Evolutionary conservation across 2,113 vertebrate genomes (phyloP).

Genomic region (Laterallus jamaicensis): DNA sequence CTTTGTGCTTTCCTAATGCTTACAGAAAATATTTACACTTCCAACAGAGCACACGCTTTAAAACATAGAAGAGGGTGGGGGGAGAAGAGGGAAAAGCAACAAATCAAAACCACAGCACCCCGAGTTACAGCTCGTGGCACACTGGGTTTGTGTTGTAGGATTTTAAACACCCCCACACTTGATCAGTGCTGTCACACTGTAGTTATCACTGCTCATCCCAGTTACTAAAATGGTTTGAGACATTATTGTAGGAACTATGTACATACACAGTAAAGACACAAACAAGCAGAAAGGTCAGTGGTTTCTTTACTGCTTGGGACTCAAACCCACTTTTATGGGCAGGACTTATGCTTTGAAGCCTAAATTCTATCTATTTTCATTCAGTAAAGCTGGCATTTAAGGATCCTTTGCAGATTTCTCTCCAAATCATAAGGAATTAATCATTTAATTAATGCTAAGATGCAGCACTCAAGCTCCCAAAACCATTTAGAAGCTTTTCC

Average conservation of each 20-base stretch:
- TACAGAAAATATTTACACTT: background rate
- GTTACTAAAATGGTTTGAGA: background rate
- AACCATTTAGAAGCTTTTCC: background rate
- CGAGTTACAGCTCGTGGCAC: background rate
- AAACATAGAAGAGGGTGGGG: accelerated
- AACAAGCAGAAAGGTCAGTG: background rate
- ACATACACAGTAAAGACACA: background rate
- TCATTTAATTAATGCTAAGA: background rate
- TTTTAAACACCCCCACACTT: background rate
- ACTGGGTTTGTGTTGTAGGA: background rate
- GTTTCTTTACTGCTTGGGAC: background rate
- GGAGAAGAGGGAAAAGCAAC: background rate
- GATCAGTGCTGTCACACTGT: background rate
- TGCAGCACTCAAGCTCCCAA: background rate
- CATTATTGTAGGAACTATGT: background rate
- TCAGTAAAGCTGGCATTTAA: background rate
- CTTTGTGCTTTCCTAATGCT: background rate
- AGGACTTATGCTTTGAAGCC: background rate
- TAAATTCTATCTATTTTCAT: background rate
- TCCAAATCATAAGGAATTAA: background rate
- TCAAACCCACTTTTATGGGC: background rate
- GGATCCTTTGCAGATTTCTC: background rate
- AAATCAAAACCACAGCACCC: background rate
- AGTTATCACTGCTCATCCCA: background rate
- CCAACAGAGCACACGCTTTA: background rate